phyloP scores from a whole-genome alignment of 2,797 vertebrate genomes.

The Lagothrix lagotricha region DNA sequence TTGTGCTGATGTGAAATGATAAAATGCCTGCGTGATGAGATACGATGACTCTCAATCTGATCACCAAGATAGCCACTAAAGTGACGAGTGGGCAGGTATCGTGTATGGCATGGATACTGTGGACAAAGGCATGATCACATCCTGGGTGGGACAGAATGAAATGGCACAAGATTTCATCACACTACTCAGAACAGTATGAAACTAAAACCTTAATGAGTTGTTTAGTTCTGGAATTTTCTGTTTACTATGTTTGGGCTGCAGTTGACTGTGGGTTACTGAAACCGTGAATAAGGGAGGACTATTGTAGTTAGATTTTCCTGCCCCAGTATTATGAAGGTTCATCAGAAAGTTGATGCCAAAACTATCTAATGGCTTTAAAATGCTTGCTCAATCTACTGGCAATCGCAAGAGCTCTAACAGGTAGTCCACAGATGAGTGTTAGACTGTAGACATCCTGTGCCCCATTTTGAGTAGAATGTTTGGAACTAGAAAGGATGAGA shows the following conservation, averaged over 20 bases:
- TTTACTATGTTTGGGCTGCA: not conserved
- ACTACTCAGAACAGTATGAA: not conserved
- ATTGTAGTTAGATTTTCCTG: constrained; percentile 11
- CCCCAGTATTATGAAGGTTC: not conserved
- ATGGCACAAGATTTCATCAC: not conserved
- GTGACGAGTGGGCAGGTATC: not conserved
- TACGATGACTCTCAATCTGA: not conserved
- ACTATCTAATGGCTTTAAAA: constrained; percentile 14
- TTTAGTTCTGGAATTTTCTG: not conserved
- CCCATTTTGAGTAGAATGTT: not conserved
- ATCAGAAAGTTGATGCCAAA: not conserved
- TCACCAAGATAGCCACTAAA: not conserved
- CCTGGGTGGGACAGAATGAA: not conserved
- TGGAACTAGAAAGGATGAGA: not conserved
- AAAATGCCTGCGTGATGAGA: not conserved
- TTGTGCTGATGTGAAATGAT: not conserved
- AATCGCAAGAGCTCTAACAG: not conserved
- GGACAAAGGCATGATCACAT: not conserved
- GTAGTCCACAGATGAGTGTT: not conserved
- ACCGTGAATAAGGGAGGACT: not conserved
- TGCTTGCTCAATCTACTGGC: not conserved
- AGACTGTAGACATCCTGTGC: not conserved
- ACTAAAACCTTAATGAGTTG: not conserved
- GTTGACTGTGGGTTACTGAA: not conserved
- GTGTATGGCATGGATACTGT: not conserved